These are phyloP conservation scores for Drosophila cracens DNA, from an alignment of 2,888 invertebrate species.

Conservation along the genomic window DNA sequence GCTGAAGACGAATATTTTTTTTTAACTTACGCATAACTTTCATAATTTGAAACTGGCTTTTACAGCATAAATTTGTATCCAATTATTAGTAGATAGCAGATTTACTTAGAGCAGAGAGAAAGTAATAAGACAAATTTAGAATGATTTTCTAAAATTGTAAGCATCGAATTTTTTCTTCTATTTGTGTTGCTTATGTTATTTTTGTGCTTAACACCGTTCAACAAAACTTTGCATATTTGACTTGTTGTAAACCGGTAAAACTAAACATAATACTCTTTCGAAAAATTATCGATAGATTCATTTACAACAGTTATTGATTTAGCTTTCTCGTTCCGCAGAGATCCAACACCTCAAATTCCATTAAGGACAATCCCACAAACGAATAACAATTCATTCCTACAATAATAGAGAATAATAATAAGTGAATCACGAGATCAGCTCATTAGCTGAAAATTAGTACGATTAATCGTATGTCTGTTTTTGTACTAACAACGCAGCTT, in stretches of 20 bases:
- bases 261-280: not conserved
- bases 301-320: not conserved
- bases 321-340: not conserved
- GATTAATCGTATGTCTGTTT: constrained; percentile 20
- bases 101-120: constrained; percentile 13
- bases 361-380: constrained; percentile 10
- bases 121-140: constrained; percentile 38
- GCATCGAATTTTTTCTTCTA: constrained; percentile 22
- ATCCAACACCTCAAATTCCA: constrained; percentile 30
- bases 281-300: not conserved
- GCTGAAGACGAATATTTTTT: not conserved
- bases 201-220: not conserved
- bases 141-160: constrained; percentile 35
- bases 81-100: not conserved
- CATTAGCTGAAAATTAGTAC: constrained; percentile 38
- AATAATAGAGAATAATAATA: not conserved
- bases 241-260: not conserved
- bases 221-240: not conserved
- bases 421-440: constrained; percentile 53
- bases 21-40: not conserved
- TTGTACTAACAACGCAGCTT: constrained; percentile 5
- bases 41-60: not conserved
- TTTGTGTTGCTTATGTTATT: constrained; percentile 22
- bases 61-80: not conserved
- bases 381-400: not conserved